phyloP scores from a whole-genome alignment of 2,797 vertebrate species.

The Lerista edwardsae region DNA sequence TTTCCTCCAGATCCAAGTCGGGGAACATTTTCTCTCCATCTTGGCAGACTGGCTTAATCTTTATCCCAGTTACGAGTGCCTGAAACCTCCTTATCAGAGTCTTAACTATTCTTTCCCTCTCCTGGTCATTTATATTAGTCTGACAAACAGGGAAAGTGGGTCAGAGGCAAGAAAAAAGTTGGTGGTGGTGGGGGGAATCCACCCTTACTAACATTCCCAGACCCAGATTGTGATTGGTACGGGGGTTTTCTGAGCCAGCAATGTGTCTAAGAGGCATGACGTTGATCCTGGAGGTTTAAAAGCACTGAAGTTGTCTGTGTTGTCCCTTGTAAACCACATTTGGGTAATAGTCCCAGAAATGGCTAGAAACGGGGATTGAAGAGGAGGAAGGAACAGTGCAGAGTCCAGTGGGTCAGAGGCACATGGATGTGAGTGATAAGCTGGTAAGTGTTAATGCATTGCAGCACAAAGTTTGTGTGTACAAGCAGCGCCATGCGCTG shows the following conservation, averaged over 20 bases:
- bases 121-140: background rate
- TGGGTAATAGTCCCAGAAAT: fast-evolving
- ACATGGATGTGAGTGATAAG: too few relatives aligned
- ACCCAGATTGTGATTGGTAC: too few relatives aligned
- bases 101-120: background rate
- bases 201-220: background rate
- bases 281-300: fast-evolving
- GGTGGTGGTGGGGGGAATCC: background rate
- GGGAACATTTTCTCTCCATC: background rate
- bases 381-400: too few relatives aligned
- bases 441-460: too few relatives aligned
- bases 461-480: too few relatives aligned
- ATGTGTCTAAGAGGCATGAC: background rate
- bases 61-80: background rate
- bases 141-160: background rate
- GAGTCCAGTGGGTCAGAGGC: too few relatives aligned
- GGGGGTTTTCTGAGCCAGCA: background rate
- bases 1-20: background rate
- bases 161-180: background rate
- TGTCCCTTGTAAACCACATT: too few relatives aligned
- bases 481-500: too few relatives aligned
- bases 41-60: background rate
- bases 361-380: fast-evolving
- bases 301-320: fast-evolving
- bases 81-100: background rate